Base-by-base conservation (phyloP, 2,113 vertebrate species). In the Falcunculus frontatus region DNA sequence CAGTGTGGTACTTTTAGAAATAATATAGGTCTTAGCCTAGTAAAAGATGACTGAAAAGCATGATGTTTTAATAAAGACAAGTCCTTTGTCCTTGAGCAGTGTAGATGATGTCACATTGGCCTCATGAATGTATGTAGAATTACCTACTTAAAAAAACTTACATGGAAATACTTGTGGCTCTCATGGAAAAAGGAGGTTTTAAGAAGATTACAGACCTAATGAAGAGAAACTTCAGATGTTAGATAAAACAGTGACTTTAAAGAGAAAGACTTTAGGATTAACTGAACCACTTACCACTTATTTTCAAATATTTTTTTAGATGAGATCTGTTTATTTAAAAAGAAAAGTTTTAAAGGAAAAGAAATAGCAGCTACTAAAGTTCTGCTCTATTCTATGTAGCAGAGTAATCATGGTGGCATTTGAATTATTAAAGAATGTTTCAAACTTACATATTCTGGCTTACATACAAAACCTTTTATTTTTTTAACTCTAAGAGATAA, bases 201-300 rank as follows among this genome's bases (percentile, higher is more conserved):
- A 94, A 94, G 89, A 91, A 95, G 95, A 83, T 95, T 94, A 92
- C n/a, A 72, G 79, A 88, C 26, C 72, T 81, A 83, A 80, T 75
- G 72, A 90, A 93, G 69, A 63, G 59, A 94, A 95, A 86, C 22
- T 21, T 93, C 72, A 93, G 75, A 81, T 70, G 35, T 83, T 67
- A 86, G 74, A 85, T 85, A 87, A 83, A 95, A 70, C 12, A 77
- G 16, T 84, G 55, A 64, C 68, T 95, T 91, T 89, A 64, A 84
- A 85, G 55, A 70, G 39, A 70, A 90, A 85, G 49, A 55, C 1
- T 52, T 90, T 41, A 64, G 41, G 13, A 84, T 89, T 93, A 86
- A 21, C 44, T 67, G 32, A 65, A 41, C 30, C 27, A 52, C 27
- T 91, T 84, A 26, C 39, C 33, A 55, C 10, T 86, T 88, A 37